Evolutionary conservation across 2,113 vertebrate species (phyloP).

Genomic region (Nannobrachium achirus): DNA sequence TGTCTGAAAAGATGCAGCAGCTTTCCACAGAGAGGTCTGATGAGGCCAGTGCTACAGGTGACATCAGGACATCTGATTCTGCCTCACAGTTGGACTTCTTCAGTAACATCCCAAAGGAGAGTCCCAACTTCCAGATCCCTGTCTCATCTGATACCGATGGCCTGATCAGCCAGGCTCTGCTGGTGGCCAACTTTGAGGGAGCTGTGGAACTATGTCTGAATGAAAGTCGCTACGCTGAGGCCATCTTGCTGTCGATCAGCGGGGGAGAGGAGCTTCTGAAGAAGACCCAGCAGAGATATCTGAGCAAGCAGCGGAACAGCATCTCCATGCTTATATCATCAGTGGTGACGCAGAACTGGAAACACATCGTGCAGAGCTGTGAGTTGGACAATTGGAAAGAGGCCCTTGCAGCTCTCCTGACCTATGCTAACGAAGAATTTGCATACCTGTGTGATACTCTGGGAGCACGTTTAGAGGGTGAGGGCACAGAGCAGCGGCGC

Average conservation of each 20-base stretch:
- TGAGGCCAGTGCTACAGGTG: constrained; percentile 64
- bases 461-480: constrained; percentile 84
- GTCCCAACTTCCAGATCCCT: constrained; percentile 84
- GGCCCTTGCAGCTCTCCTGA: constrained; percentile 90
- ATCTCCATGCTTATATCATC: constrained; percentile 88
- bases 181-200: constrained; percentile 88
- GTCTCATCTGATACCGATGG: constrained; percentile 84
- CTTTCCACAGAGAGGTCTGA: constrained; percentile 82
- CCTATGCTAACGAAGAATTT: constrained; percentile 87
- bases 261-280: constrained; percentile 87
- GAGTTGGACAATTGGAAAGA: constrained; percentile 92
- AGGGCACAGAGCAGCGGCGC: constrained; percentile 78
- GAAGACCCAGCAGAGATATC: constrained; percentile 88
- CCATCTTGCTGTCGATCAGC: constrained; percentile 90
- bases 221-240: constrained; percentile 88
- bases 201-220: constrained; percentile 90
- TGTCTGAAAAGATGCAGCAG: constrained; percentile 75
- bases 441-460: constrained; percentile 86
- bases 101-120: constrained; percentile 84
- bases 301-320: constrained; percentile 84
- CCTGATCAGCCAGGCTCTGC: constrained; percentile 89
- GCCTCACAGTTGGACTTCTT: constrained; percentile 85
- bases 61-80: constrained; percentile 75
- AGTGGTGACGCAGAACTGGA: constrained; percentile 90
- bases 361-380: constrained; percentile 85